Evolutionary conservation across 2,113 vertebrate species (phyloP), one percentile per base, ranked within the genome.

Genomic region (Colossoma macropomum): DNA sequence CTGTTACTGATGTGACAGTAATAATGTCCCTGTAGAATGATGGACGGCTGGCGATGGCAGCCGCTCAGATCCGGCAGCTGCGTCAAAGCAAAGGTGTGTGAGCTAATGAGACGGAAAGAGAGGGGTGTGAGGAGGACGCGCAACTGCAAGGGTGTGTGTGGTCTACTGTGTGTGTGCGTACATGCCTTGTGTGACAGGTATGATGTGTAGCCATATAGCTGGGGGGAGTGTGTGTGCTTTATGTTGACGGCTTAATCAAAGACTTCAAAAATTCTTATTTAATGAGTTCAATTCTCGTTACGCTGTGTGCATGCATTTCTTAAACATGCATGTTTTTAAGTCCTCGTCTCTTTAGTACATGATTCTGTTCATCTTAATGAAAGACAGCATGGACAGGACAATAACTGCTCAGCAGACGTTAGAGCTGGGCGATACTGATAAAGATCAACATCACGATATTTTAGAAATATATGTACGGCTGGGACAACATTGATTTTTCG

Each of bases 51-150:
- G 76, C 27, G 85, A 88, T 94, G 93, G 92, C 91, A 94, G 90
- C 86, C 85, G 82, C 84, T 87, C 89, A 81, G 87, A 90, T 89
- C 89, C 83, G 92, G 90, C 88, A 93, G 93, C 91, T 93, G 92
- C 87, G 90, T 93, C 91, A 92, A 90, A 91, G 88, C 84, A 87
- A 92, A 94, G 92, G 94, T 93, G 92, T 94, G 92, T 91, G 90
- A 87, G 93, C 92, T 93, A 95, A 94, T 92, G 92, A 93, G 92
- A 92, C 87, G 90, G 92, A 92, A 92, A 92, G 83, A 81, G 80
- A 79, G 89, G 91, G 91, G 89, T 91, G 92, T 89, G 91, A 94
- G 89, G 88, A 79, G 77, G 79, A 82, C 83, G 82, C 73, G 85
- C 73, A 69, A 87, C 89, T 88, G 86, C 87, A 90, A 86, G 80